Base-by-base conservation (phyloP, 2,797 vertebrate genomes). In the Nasua narica region DNA sequence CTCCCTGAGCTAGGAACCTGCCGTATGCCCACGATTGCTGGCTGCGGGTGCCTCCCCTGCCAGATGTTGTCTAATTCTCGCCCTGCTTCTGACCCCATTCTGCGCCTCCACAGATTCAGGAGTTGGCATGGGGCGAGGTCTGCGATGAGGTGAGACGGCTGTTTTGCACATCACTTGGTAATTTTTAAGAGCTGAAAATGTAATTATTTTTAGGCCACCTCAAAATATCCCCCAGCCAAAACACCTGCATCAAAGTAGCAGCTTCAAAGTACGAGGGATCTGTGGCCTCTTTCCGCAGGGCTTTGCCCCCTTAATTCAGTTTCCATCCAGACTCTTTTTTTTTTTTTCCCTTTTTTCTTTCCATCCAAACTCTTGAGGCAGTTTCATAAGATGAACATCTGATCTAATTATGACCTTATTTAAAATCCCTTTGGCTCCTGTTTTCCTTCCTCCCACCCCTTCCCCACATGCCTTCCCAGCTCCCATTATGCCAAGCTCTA, bases 101-200 rank as follows among this genome's bases (percentile, higher is more conserved):
- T 35, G 16, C 23, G 2, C 23, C 76, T 21, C 87, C 58, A 10
- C 50, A 37, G 48, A 89, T 35, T 60, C 19, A 19, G 35, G 43
- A 56, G 23, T n/a, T 94, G 76, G 25, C 13, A 9, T 32, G 52
- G 29, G 29, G 19, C 15, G 12, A 50, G 32, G 23, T 16, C 69
- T 32, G 35, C 69, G 78, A 32, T 35, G 85, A 95, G 32, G 65
- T 52, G 40, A 94, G 65, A 87, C 0, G 15, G 74, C 70, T 90
- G 21, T 92, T 97, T 88, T 96, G 78, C 86, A 94, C 52, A 82
- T 77, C 67, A 85, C 77, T 90, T 32, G 29, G 40, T 90, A 56
- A 90, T 83, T 96, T 97, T 74, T 83, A 79, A 83, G 89, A 95
- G 58, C 37, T 96, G 86, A 95, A 95, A 96, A 90, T 94, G 50